Conservation (phyloP, 1,140 invertebrate genomes). For the Dinothrombium tinctorium region DNA sequence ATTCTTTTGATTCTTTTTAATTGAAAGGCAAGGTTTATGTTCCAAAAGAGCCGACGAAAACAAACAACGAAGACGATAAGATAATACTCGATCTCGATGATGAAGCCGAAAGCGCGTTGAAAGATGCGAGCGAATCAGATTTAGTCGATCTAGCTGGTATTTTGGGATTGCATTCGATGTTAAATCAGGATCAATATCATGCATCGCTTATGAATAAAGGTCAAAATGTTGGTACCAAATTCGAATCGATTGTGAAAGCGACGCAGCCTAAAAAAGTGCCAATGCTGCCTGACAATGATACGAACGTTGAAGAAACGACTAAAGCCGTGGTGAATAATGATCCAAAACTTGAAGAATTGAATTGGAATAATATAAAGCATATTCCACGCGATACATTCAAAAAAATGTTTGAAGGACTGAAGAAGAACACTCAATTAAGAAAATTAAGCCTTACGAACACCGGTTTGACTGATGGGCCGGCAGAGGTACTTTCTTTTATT, state of each 20-base stretch:
- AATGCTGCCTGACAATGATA: constrained; percentile 60
- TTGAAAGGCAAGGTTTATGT: constrained; percentile 36
- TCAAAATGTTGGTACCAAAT: constrained; percentile 33
- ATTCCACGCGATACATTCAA: constrained; percentile 88
- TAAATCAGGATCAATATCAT: constrained; percentile 99
- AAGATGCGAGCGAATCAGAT: constrained; percentile 78
- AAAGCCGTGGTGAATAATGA: constrained; percentile 57
- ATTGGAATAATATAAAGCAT: constrained; percentile 97
- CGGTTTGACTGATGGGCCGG: constrained; percentile 65
- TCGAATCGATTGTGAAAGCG: constrained; percentile 64
- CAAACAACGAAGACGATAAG: constrained; percentile 24
- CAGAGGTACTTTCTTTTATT: constrained; percentile 23
- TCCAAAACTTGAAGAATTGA: constrained; percentile 55
- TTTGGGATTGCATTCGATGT: constrained; percentile 96
- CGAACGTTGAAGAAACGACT: constrained; percentile 72
- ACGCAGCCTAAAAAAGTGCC: constrained; percentile 71
- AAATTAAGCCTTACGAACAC: constrained; percentile 78
- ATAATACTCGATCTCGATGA: constrained; percentile 78
- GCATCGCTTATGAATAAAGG: constrained; percentile 77
- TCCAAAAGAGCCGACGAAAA: constrained; percentile 45
- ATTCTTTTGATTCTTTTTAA: background rate
- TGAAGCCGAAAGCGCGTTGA: constrained; percentile 82
- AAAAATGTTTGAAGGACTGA: constrained; percentile 61
- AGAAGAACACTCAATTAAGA: constrained; percentile 71
- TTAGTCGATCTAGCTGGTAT: constrained; percentile 98